A percentile compares a stretch with the other conserved stretches of the same genome.
phyloP scores from a whole-genome alignment of 2,113 vertebrate genomes.

The Rhinopomastus cyanomelas region DNA sequence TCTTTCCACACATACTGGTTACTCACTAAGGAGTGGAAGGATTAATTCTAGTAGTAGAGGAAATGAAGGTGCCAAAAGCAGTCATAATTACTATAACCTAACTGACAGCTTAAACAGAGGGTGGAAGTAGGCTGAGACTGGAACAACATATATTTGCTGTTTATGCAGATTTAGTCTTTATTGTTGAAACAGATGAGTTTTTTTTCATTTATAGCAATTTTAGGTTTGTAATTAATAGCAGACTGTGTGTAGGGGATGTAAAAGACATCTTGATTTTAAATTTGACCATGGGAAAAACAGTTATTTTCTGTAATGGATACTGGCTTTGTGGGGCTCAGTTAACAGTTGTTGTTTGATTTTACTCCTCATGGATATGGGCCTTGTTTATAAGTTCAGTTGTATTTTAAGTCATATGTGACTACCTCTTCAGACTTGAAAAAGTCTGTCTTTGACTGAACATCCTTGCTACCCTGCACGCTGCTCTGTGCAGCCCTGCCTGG shows the following conservation, averaged over 20 bases:
- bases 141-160: not conserved
- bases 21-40: not conserved
- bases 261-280: not conserved
- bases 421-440: not conserved
- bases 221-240: not conserved
- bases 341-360: not conserved
- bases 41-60: not conserved
- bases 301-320: not conserved
- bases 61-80: not conserved
- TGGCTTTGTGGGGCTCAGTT: not conserved
- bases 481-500: not conserved
- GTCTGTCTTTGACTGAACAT: not conserved
- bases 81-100: not conserved
- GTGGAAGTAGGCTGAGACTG: not conserved
- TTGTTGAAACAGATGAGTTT: not conserved
- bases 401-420: not conserved
- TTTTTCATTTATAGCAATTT: not conserved
- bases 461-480: not conserved
- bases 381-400: not conserved
- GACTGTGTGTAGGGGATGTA: not conserved
- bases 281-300: not conserved
- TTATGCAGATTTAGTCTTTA: not conserved
- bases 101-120: not conserved
- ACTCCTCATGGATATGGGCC: not conserved
- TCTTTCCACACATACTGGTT: not conserved